Conservation (phyloP, 2,113 vertebrate genomes). For the Campylorhamphus procurvoides region DNA sequence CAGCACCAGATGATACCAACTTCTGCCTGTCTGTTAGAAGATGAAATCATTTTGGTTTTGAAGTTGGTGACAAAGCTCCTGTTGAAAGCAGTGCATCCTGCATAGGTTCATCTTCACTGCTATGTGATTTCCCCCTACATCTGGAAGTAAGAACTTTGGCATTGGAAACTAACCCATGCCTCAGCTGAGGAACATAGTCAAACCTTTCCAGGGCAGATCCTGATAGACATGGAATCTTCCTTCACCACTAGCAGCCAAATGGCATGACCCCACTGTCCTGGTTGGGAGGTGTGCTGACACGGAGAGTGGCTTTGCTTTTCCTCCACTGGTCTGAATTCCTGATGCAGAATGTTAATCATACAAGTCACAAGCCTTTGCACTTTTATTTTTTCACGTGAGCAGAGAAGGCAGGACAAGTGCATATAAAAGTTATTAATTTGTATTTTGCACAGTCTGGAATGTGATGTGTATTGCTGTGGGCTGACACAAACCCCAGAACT, state of each 20-base stretch:
- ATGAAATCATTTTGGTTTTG: neutral
- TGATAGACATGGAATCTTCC: neutral
- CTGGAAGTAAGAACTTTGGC: slow-evolving; percentile 45
- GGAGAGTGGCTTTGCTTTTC: neutral
- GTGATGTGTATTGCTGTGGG: neutral
- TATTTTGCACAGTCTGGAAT: neutral
- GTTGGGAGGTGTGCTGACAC: neutral
- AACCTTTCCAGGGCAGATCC: neutral
- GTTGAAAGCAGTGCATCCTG: neutral
- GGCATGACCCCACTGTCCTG: neutral
- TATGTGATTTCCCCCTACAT: neutral
- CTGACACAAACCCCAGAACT: neutral
- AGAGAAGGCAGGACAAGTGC: neutral
- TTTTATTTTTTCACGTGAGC: neutral
- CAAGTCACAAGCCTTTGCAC: neutral
- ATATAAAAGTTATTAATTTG: neutral
- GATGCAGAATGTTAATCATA: rapidly evolving
- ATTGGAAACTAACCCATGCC: slow-evolving; percentile 35
- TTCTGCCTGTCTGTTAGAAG: neutral
- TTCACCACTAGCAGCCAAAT: neutral
- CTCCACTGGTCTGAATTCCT: neutral
- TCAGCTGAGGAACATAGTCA: slow-evolving; percentile 24
- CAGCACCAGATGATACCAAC: neutral
- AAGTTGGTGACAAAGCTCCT: neutral
- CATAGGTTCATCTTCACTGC: slow-evolving; percentile 11